Evolutionary conservation across 2,797 vertebrate species (phyloP).

Genomic region (Ctenopoma multispine): DNA sequence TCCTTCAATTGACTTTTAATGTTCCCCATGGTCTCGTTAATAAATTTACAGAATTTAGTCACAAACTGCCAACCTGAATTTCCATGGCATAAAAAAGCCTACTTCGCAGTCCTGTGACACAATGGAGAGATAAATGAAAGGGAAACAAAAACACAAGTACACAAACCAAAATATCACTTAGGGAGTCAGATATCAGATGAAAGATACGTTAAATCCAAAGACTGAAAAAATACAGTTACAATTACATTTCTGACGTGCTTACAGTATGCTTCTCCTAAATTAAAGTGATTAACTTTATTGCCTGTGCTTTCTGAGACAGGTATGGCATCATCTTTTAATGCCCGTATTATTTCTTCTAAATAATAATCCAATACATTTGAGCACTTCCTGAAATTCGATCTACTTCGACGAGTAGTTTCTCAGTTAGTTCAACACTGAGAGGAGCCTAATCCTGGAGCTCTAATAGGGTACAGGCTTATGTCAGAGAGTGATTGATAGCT

Average conservation of each 20-base stretch:
- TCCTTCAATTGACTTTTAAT: slow-evolving; percentile 85
- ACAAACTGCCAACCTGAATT: slow-evolving; percentile 80
- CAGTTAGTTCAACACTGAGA: slow-evolving; percentile 49
- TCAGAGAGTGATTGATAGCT: slow-evolving; percentile 79
- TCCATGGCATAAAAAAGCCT: slow-evolving; percentile 68
- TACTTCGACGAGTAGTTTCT: slow-evolving; percentile 56
- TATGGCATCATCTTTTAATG: slow-evolving; percentile 31
- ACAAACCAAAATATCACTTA: slow-evolving; percentile 44
- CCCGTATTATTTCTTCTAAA: slow-evolving; percentile 36
- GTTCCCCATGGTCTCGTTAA: slow-evolving; percentile 82
- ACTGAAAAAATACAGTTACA: slow-evolving; percentile 27
- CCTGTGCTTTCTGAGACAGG: slow-evolving; percentile 28
- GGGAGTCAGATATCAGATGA: slow-evolving; percentile 53
- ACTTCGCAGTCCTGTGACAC: slow-evolving; percentile 46
- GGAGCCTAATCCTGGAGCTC: slow-evolving; percentile 66
- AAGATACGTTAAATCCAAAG: slow-evolving; percentile 47
- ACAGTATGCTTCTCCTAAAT: slow-evolving; percentile 28
- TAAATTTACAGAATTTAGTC: slow-evolving; percentile 84
- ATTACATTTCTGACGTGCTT: slow-evolving; percentile 40
- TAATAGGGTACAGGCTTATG: slow-evolving; percentile 75
- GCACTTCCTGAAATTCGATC: slow-evolving; percentile 58
- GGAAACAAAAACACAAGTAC: slow-evolving; percentile 40
- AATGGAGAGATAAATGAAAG: slow-evolving; percentile 66
- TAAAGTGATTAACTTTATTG: slow-evolving; percentile 57
- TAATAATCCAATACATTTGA: slow-evolving; percentile 53